These are phyloP conservation scores for Pithys albifrons DNA, from an alignment of 2,113 vertebrate species.

Conservation along the genomic window DNA sequence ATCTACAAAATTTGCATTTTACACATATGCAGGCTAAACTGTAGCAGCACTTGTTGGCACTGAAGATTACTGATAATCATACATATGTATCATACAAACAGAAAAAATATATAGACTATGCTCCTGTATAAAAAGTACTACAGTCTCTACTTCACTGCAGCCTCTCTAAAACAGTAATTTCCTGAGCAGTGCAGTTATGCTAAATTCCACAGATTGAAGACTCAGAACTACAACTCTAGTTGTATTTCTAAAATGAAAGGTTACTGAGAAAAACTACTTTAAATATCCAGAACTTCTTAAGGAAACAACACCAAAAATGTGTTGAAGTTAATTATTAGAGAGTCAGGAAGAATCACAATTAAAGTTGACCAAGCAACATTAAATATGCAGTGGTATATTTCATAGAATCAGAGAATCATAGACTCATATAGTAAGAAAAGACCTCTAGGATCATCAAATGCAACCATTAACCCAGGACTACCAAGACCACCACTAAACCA, in stretches of 20 bases:
- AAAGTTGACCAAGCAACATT: not conserved
- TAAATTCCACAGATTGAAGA: not conserved
- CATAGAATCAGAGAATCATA: not conserved
- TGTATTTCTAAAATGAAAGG: not conserved
- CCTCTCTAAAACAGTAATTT: not conserved
- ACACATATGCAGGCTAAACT: not conserved
- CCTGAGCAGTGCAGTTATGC: not conserved
- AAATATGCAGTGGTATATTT: not conserved
- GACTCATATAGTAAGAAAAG: not conserved
- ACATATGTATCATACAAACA: not conserved
- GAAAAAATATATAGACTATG: not conserved
- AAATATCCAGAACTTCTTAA: not conserved
- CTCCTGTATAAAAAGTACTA: not conserved
- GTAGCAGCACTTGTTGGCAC: not conserved
- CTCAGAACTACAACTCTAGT: not conserved
- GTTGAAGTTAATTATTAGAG: not conserved
- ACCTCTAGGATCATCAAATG: not conserved
- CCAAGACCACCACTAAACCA: not conserved
- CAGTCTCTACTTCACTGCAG: not conserved
- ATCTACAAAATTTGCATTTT: slow-evolving; percentile 2
- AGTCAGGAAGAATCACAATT: not conserved
- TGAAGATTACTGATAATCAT: not conserved
- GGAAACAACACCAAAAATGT: not conserved
- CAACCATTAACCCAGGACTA: not conserved
- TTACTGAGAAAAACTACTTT: slow-evolving; percentile 9